phyloP scores from a whole-genome alignment of 2,797 vertebrate genomes.

The Sphenodon punctatus region DNA sequence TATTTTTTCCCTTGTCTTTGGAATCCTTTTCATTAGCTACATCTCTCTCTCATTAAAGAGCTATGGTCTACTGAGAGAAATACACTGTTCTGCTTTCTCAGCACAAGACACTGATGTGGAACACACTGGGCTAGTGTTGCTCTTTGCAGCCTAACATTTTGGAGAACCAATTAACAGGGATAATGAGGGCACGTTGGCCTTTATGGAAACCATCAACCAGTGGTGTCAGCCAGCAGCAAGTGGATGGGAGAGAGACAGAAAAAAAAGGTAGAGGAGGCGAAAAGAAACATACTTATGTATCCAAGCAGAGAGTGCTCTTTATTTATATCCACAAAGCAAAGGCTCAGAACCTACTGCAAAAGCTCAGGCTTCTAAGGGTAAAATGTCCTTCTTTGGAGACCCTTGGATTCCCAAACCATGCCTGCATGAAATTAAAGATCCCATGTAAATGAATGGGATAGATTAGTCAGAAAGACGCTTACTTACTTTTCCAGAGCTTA shows the following conservation, averaged over 20 bases:
- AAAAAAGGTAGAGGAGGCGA: rapidly evolving
- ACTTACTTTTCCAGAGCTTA: not conserved
- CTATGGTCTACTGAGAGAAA: not conserved
- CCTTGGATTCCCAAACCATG: not conserved
- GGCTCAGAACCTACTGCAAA: too few species aligned
- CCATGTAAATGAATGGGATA: not conserved
- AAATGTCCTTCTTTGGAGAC: not conserved
- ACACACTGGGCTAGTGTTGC: rapidly evolving
- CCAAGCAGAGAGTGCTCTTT: not conserved
- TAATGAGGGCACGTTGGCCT: not conserved
- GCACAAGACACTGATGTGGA: not conserved
- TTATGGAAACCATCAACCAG: not conserved
- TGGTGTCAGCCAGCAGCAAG: not conserved
- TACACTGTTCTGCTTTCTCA: not conserved
- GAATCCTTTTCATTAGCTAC: not conserved
- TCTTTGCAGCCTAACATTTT: not conserved
- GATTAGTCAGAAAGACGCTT: not conserved
- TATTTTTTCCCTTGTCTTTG: not conserved
- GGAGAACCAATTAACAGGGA: not conserved
- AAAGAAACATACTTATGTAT: too few species aligned
- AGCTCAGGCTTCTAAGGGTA: rapidly evolving
- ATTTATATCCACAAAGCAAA: too few species aligned
- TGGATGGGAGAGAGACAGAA: not conserved
- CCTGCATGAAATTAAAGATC: rapidly evolving
- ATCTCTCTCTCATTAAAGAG: rapidly evolving